These are phyloP conservation scores for Diceros bicornis DNA, from an alignment of 2,797 vertebrate genomes.

Conservation along the genomic window DNA sequence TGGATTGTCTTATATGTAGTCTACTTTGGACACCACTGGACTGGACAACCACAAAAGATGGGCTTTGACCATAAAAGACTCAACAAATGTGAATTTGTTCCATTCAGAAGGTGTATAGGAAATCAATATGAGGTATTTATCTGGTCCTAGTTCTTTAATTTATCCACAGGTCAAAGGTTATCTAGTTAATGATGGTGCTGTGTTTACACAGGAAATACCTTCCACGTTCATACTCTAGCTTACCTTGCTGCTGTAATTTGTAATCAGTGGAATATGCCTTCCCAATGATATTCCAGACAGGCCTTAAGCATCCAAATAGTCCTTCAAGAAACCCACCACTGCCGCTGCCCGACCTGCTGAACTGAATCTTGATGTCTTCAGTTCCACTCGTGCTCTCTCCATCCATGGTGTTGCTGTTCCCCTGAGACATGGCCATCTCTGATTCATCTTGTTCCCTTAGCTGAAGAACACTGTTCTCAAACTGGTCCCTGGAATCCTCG, in stretches of 20 bases:
- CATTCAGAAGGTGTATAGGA: neutral
- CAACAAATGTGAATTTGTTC: neutral
- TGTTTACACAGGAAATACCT: neutral
- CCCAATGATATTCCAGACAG: slow-evolving; percentile 99
- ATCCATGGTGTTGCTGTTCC: slow-evolving; percentile 87
- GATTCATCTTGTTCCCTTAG: slow-evolving; percentile 95
- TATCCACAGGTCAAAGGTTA: neutral
- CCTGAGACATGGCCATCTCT: slow-evolving; percentile 90
- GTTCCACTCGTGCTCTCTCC: slow-evolving; percentile 89
- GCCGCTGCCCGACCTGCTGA: slow-evolving; percentile 94
- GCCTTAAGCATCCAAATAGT: slow-evolving; percentile 97
- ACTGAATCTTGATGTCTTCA: slow-evolving; percentile 97
- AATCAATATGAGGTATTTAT: neutral
- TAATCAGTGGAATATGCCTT: slow-evolving; percentile 99
- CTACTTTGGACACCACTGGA: neutral
- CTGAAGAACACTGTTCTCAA: slow-evolving; percentile 98
- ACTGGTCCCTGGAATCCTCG: slow-evolving; percentile 96
- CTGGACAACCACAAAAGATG: neutral
- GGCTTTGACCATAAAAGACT: neutral
- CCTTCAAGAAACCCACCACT: slow-evolving; percentile 98
- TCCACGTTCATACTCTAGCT: slow-evolving; percentile 56
- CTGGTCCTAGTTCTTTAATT: neutral
- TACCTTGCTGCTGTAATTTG: slow-evolving; percentile 99
- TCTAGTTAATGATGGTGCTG: neutral
- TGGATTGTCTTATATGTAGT: neutral